Evolutionary conservation across 1,140 invertebrate species (phyloP), one percentile per base, ranked within the genome.

Genomic region (Chelonus insularis): DNA sequence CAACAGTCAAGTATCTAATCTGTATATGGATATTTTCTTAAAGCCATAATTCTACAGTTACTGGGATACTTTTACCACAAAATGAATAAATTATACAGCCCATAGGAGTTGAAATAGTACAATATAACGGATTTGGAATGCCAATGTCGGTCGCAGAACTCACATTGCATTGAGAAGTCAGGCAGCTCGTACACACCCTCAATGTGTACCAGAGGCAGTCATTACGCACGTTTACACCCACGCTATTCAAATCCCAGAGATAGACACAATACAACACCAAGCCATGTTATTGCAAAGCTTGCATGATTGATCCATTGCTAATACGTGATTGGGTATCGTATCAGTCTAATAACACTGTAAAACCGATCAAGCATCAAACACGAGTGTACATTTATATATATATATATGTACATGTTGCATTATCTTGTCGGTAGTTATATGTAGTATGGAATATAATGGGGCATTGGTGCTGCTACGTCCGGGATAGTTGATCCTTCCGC

Each of bases 71-170:
- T 29, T 29, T 29, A 29, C 25, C 25, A 4, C 7, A 29, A 29
- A 29, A 29, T 29, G 25, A 29, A 29, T 29, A 29, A 29, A 29
- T 29, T 29, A 7, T 29, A 29, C 25, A 29, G 25, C 25, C 7
- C 25, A 29, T 3, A 29, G 7, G 25, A 29, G 25, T 3, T 29
- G 25, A 29, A 29, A 29, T 29, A 29, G 54, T 56, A 41, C 16
- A 47, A 29, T 66, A 65, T 63, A 71, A 68, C 69, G 62, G 56
- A 63, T 43, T 61, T 60, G 68, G 66, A 68, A 71, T 67, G 69
- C 66, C 55, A 61, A 56, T 41, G 54, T 37, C 9, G 36, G 21
- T 50, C 29, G 63, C 60, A 59, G 65, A 60, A 18, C 25, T 57
- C 50, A 34, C 52, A 25, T 18, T 18, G 41, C 21, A 45, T 18